A percentile compares a stretch with the other conserved stretches of the same genome.
Conservation (phyloP, 1,140 invertebrate species). For the Drosophila virilis region DNA sequence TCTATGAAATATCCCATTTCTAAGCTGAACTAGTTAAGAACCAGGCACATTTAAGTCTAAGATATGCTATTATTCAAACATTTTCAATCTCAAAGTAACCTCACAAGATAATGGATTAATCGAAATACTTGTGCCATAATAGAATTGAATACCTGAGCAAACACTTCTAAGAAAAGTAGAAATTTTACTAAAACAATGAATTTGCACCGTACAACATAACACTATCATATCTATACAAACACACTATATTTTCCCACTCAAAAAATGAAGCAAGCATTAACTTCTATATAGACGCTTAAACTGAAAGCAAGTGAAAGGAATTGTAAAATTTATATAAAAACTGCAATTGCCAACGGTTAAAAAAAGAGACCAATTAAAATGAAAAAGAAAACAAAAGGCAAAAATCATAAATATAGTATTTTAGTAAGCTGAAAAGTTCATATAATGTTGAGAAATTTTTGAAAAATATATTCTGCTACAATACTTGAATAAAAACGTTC, state of each 20-base stretch:
- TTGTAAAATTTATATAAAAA: conserved; percentile 12
- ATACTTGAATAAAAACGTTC: conserved; percentile 55
- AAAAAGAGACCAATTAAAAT: conserved; percentile 28
- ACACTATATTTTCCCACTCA: conserved; percentile 18
- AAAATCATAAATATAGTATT: conserved; percentile 27
- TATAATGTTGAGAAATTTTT: conserved; percentile 44
- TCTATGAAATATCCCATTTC: background rate
- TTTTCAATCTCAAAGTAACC: conserved; percentile 11
- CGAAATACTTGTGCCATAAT: conserved; percentile 37
- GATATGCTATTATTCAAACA: background rate
- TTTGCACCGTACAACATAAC: conserved; percentile 7
- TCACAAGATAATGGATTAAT: conserved; percentile 7
- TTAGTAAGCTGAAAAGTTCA: conserved; percentile 13
- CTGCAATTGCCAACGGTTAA: conserved; percentile 1
- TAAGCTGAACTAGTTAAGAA: conserved; percentile 25
- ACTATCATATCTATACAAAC: conserved; percentile 41
- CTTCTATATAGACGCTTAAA: background rate
- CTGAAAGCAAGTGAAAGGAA: background rate
- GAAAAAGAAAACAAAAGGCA: conserved; percentile 14
- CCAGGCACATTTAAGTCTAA: conserved; percentile 9
- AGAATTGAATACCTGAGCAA: conserved; percentile 60
- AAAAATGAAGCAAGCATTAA: background rate
- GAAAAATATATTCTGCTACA: conserved; percentile 69
- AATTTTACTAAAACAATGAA: conserved; percentile 12
- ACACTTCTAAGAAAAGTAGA: conserved; percentile 27